A percentile compares a stretch with the other conserved stretches of the same genome.
Evolutionary conservation across 2,888 invertebrate species (phyloP).

Genomic region (Tethea ocularis): DNA sequence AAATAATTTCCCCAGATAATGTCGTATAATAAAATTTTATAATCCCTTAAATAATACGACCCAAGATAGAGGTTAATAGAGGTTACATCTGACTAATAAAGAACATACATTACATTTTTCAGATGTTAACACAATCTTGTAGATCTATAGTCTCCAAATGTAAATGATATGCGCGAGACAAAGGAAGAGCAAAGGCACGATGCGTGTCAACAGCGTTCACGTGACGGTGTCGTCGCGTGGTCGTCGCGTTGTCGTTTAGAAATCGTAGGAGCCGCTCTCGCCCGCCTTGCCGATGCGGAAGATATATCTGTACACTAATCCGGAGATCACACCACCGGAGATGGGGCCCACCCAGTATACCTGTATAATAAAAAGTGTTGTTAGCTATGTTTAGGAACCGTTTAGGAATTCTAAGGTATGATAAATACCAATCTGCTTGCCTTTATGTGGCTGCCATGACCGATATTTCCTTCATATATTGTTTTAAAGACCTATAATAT

Average conservation of each 20-base stretch:
- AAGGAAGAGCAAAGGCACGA: constrained; percentile 32
- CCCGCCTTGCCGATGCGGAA: constrained; percentile 88
- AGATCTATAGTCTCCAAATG: constrained; percentile 4
- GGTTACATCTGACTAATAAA: background rate
- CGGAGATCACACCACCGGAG: constrained; percentile 89
- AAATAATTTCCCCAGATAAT: background rate
- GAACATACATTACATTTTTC: background rate
- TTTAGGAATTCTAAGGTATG: too few species aligned
- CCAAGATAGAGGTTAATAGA: background rate
- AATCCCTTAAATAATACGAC: background rate
- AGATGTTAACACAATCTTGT: constrained; percentile 10
- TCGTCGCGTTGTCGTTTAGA: constrained; percentile 66
- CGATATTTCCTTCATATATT: background rate
- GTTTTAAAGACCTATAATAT: too few species aligned
- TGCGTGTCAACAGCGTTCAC: constrained; percentile 14
- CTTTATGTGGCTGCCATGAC: too few species aligned
- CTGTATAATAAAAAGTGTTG: constrained; percentile 58
- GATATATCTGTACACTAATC: constrained; percentile 88
- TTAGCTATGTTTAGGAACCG: background rate
- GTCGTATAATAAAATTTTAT: background rate
- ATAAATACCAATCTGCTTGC: too few species aligned
- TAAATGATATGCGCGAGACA: constrained; percentile 32
- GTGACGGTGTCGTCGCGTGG: constrained; percentile 8
- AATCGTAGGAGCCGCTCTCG: constrained; percentile 91
- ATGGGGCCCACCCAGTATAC: constrained; percentile 95